Evolutionary conservation across 2,888 invertebrate genomes (phyloP).

Genomic region (Erebia ligea): DNA sequence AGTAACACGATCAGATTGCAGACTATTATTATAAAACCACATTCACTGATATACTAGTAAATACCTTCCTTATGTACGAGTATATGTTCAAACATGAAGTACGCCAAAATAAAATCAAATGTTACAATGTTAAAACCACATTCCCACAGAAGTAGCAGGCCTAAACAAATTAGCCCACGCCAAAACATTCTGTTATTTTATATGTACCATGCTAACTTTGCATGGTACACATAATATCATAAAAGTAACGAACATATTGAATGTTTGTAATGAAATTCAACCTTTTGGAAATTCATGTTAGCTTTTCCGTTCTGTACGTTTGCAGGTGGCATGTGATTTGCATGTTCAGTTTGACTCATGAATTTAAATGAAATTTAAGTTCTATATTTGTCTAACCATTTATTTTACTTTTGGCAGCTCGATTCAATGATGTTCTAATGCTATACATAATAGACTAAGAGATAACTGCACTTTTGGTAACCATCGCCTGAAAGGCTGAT

Average conservation of each 20-base stretch:
- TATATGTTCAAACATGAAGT: not conserved
- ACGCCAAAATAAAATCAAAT: conserved; percentile 3
- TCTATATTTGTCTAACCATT: too few species aligned
- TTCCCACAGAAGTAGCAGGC: not conserved
- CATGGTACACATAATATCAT: conserved; percentile 7
- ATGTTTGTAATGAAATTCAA: conserved; percentile 7
- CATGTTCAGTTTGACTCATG: not conserved
- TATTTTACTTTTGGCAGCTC: too few species aligned
- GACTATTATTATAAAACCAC: too few species aligned
- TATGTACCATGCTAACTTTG: not conserved
- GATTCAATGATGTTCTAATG: too few species aligned
- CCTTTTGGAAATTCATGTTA: conserved; percentile 4
- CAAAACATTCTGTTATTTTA: conserved; percentile 13
- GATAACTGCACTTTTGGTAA: too few species aligned
- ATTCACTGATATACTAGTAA: too few species aligned
- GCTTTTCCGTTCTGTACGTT: not conserved
- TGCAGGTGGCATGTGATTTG: not conserved
- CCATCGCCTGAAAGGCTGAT: too few species aligned
- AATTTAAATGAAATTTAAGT: not conserved
- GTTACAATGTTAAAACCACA: not conserved
- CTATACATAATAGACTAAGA: too few species aligned
- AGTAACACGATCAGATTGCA: too few species aligned
- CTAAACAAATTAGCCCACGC: conserved; percentile 18
- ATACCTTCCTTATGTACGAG: too few species aligned
- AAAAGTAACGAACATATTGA: not conserved